Base-by-base conservation (phyloP, 2,113 vertebrate species). In the Tetrax tetrax region DNA sequence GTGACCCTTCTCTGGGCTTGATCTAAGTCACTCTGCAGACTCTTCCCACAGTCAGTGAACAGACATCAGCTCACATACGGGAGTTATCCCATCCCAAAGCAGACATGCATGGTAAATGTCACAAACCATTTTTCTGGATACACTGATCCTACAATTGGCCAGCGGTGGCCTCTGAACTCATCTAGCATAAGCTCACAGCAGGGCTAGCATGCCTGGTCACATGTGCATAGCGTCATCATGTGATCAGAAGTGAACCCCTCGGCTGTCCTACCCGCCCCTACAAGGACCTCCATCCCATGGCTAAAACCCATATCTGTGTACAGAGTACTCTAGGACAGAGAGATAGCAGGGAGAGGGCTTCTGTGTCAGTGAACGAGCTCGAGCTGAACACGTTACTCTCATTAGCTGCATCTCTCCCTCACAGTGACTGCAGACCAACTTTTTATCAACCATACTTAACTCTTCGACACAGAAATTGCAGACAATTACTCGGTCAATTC, bases 211-310 rank as follows among this genome's bases (percentile, higher is more conserved):
- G 11, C 37, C 15, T 80, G 33, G 9, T 45, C 38, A 41, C 1
- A 3, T 38, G 20, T 25, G 20, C 48, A 57, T 21, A 27, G 21
- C 54, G 54, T 81, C 76, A 48, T 54, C 65, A 68, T 31, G 4
- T 0, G 0, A 28, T 43, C n/a, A 43, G 21, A 75, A 24, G 5
- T 48, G 53, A 74, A 45, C 17, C 47, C 16, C 19, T 45, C 20
- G 41, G 11, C 37, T 64, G 18, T 38, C 38, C 27, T 41, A 21
- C 37, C 27, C 24, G 64, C 15, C 4, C 14, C 29, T 68, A 8
- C 38, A 56, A 56, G 41, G 41, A 57, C 12, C 37, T 75, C 54
- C 75, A 38, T 20, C 10, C 10, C 24, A 38, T 16, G 18, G 24
- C 23, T 63, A 45, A 57, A 45, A 2, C 10, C 22, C 48, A 31